Conservation (phyloP, 2,888 invertebrate genomes). For the Catocala nupta region DNA sequence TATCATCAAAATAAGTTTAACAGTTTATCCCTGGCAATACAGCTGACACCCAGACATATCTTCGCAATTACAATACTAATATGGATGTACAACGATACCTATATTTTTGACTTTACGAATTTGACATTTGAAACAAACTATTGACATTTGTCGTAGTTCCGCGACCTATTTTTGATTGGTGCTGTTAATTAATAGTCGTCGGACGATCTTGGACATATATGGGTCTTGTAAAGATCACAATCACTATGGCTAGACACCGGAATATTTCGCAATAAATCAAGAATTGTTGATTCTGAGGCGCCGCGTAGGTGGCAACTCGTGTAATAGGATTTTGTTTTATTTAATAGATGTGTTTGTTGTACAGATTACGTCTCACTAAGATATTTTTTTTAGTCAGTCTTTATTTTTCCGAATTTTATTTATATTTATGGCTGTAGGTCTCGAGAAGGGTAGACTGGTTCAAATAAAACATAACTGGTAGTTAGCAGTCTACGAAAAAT, state of each 20-base stretch:
- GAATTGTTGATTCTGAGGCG: constrained; percentile 29
- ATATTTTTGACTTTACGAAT: background rate
- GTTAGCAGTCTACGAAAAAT: too few species aligned
- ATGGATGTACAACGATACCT: too few species aligned
- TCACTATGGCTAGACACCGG: constrained; percentile 27
- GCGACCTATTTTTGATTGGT: constrained; percentile 20
- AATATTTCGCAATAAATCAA: constrained; percentile 27
- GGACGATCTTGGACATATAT: constrained; percentile 37
- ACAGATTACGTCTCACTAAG: background rate
- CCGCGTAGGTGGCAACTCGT: constrained; percentile 13
- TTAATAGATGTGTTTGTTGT: background rate
- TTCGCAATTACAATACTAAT: too few species aligned
- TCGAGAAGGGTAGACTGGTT: too few species aligned
- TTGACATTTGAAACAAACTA: constrained; percentile 7
- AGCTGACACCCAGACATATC: too few species aligned
- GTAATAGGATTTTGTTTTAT: constrained; percentile 1
- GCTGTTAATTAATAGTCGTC: constrained; percentile 30
- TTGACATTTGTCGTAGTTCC: constrained; percentile 22
- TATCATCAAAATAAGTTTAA: too few species aligned
- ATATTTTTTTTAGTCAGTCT: too few species aligned
- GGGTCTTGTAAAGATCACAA: constrained; percentile 30
- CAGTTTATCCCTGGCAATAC: background rate
- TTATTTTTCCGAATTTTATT: too few species aligned
- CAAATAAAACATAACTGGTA: too few species aligned
- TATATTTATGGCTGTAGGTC: too few species aligned